These are phyloP conservation scores for Agelaius phoeniceus DNA, from an alignment of 2,113 vertebrate species.

Conservation along the genomic window DNA sequence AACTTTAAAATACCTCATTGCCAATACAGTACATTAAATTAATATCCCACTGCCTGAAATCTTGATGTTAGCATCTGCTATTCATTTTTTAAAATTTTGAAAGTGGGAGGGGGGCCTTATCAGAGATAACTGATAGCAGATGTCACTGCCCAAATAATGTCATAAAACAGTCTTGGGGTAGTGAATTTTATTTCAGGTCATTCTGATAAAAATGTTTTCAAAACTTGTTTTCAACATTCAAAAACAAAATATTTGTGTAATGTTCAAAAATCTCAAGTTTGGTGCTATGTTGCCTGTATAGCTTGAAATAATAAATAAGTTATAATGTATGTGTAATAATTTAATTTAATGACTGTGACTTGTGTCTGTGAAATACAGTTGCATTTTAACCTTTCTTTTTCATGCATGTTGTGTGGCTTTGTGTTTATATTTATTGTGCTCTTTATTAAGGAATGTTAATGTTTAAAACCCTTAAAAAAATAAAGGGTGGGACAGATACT, in stretches of 20 bases:
- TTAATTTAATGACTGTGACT: conserved; percentile 67
- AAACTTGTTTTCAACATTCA: not conserved
- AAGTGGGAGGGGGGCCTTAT: not conserved
- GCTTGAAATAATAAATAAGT: conserved; percentile 72
- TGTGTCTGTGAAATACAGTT: conserved; percentile 61
- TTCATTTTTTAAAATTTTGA: conserved; percentile 4
- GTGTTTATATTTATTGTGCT: conserved; percentile 45
- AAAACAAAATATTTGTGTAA: not conserved
- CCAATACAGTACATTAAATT: conserved; percentile 19
- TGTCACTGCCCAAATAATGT: conserved; percentile 11
- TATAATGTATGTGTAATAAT: conserved; percentile 68
- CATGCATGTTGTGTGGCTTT: conserved; percentile 63
- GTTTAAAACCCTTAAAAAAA: conserved; percentile 1
- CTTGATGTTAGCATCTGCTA: conserved; percentile 11
- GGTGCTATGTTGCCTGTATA: conserved; percentile 61
- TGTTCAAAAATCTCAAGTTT: conserved; percentile 24
- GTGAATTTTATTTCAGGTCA: conserved; percentile 20
- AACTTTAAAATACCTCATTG: conserved; percentile 66
- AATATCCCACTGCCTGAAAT: conserved; percentile 11
- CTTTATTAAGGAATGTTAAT: conserved; percentile 23
- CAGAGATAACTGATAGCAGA: not conserved
- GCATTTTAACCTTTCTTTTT: conserved; percentile 60
- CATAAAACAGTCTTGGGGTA: not conserved
- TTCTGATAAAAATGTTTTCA: not conserved
- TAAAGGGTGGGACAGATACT: not conserved